phyloP scores from a whole-genome alignment of 2,113 vertebrate genomes.

The Progne subis region DNA sequence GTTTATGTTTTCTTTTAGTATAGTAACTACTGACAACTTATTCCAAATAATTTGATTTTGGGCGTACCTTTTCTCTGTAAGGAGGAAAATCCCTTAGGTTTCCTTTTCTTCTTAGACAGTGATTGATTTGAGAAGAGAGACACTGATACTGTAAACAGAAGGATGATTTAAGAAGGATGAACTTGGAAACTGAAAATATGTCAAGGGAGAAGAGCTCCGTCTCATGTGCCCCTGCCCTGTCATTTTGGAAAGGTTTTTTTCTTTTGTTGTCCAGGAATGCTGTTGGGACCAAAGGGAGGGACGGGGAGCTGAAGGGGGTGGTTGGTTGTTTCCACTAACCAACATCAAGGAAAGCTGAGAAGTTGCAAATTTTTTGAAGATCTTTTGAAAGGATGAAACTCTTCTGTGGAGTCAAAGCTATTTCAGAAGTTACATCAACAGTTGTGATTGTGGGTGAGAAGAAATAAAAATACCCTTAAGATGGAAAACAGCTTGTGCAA shows the following conservation, averaged over 20 bases:
- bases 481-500: background rate
- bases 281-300: background rate
- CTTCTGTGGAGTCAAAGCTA: background rate
- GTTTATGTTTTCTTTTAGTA: slow-evolving; percentile 29
- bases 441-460: background rate
- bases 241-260: background rate
- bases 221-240: background rate
- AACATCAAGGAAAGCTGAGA: background rate
- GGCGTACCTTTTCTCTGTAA: background rate
- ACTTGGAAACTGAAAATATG: background rate
- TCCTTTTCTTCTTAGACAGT: background rate
- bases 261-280: background rate
- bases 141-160: background rate
- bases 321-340: background rate
- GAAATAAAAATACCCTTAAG: background rate
- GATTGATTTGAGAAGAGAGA: background rate
- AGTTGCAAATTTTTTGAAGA: background rate
- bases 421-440: background rate
- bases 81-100: slow-evolving; percentile 36
- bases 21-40: slow-evolving; percentile 11
- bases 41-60: background rate
- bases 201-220: background rate
- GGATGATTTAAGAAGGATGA: slow-evolving; percentile 12
- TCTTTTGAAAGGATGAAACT: background rate
- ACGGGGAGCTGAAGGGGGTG: background rate